A percentile compares a stretch with the other conserved stretches of the same genome.
phyloP scores from a whole-genome alignment of 2,113 vertebrate species.

The Lethenteron camtschaticum region DNA sequence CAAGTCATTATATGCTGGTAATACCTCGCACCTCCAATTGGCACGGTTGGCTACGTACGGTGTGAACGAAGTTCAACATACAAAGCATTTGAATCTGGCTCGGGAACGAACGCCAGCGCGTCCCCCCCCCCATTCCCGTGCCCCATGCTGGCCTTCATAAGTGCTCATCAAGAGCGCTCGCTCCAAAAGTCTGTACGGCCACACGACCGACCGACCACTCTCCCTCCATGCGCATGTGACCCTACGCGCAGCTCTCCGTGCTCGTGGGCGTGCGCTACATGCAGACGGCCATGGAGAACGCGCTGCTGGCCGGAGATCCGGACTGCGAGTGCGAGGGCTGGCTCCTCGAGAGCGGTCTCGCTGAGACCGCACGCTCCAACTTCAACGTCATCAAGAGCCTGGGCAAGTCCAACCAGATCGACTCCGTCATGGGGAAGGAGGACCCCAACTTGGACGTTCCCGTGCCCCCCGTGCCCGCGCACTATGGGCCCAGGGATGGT shows the following conservation, averaged over 20 bases:
- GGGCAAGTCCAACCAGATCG: slow-evolving; percentile 40
- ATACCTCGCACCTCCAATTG: no score
- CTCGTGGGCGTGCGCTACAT: slow-evolving; percentile 52
- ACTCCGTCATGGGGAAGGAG: slow-evolving; percentile 23
- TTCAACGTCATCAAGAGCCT: slow-evolving; percentile 46
- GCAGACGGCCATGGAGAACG: slow-evolving; percentile 51
- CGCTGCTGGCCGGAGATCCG: slow-evolving; percentile 34
- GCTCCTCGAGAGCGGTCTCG: slow-evolving; percentile 47
- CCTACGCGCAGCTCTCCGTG: slow-evolving; percentile 31
- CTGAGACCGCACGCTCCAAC: slow-evolving; percentile 48
- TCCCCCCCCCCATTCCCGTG: no score
- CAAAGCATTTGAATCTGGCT: no score
- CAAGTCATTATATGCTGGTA: no score
- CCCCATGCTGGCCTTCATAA: no score
- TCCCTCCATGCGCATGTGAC: neutral
- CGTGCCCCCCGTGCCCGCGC: slow-evolving; percentile 16
- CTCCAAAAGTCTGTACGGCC: no score
- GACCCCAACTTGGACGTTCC: slow-evolving; percentile 40
- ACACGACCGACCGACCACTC: no score
- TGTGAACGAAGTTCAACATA: no score
- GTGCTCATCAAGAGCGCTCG: no score
- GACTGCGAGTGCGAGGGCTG: slow-evolving; percentile 47
- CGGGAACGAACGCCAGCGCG: no score
- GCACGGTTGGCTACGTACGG: no score
- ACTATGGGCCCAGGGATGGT: slow-evolving; percentile 23